A percentile compares a stretch with the other conserved stretches of the same genome.
These are phyloP conservation scores for Prionailurus viverrinus DNA, from an alignment of 2,113 vertebrate genomes.

Conservation along the genomic window DNA sequence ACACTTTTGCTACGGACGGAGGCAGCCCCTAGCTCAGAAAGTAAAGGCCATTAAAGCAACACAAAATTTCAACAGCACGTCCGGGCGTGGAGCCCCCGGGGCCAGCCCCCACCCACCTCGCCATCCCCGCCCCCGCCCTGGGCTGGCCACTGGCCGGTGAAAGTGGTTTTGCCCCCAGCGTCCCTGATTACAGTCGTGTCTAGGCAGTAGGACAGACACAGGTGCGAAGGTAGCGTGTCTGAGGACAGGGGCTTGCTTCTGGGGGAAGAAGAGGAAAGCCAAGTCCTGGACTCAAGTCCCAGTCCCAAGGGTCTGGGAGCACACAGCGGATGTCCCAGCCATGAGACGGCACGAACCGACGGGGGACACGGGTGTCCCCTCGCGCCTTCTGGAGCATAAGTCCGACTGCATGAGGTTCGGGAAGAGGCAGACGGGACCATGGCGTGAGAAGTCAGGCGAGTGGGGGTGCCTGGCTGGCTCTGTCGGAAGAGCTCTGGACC, in stretches of 20 bases:
- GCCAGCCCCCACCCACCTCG: not conserved
- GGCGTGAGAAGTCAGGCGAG: too few relatives aligned
- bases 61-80: conserved; percentile 86
- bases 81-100: not conserved
- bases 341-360: accelerated
- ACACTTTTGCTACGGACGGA: conserved; percentile 95
- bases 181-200: accelerated
- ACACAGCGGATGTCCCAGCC: accelerated
- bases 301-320: not conserved
- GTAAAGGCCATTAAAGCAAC: conserved; percentile 90
- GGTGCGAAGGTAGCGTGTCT: accelerated
- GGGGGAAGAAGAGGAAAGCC: not conserved
- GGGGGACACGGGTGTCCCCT: accelerated
- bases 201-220: accelerated
- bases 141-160: not conserved
- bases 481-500: too few relatives aligned
- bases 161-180: accelerated
- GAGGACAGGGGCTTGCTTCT: accelerated
- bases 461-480: too few relatives aligned
- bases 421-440: not conserved
- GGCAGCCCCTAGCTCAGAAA: conserved; percentile 91
- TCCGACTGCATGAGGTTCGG: too few relatives aligned
- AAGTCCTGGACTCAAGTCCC: not conserved
- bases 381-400: accelerated
- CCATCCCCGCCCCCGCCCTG: not conserved